phyloP scores from a whole-genome alignment of 2,797 vertebrate species.

The Micrastur ruficollis region DNA sequence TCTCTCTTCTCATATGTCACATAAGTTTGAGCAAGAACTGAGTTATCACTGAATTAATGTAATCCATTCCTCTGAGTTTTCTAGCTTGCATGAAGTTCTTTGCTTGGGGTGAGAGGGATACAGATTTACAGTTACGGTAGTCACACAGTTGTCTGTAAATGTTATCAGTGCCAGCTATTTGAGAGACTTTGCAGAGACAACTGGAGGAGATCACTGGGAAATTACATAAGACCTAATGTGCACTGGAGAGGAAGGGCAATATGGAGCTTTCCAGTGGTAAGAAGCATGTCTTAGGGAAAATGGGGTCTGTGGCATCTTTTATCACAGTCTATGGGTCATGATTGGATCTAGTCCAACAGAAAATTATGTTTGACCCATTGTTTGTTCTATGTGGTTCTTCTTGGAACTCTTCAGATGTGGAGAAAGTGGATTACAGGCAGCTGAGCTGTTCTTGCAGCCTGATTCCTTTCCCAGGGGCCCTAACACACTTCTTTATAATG shows the following conservation, averaged over 20 bases:
- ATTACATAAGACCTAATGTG: neutral
- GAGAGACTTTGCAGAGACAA: neutral
- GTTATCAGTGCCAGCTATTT: neutral
- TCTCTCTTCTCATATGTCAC: neutral
- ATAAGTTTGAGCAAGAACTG: slow-evolving; percentile 1
- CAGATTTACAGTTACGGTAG: neutral
- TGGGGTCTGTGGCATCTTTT: neutral
- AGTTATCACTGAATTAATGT: neutral
- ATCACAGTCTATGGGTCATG: neutral
- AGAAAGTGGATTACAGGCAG: neutral
- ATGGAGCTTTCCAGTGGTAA: neutral
- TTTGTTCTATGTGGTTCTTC: neutral
- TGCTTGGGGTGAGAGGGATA: neutral
- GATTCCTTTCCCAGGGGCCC: neutral
- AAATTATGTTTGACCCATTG: neutral
- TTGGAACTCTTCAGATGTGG: neutral
- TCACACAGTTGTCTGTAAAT: neutral
- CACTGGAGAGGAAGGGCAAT: neutral
- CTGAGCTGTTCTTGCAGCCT: neutral
- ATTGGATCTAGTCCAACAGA: neutral
- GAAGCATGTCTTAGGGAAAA: neutral
- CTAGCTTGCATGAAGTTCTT: neutral
- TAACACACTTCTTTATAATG: neutral
- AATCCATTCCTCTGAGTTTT: neutral
- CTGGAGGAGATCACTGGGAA: neutral